phyloP scores from a whole-genome alignment of 2,888 invertebrate species.

The Euphydryas editha region DNA sequence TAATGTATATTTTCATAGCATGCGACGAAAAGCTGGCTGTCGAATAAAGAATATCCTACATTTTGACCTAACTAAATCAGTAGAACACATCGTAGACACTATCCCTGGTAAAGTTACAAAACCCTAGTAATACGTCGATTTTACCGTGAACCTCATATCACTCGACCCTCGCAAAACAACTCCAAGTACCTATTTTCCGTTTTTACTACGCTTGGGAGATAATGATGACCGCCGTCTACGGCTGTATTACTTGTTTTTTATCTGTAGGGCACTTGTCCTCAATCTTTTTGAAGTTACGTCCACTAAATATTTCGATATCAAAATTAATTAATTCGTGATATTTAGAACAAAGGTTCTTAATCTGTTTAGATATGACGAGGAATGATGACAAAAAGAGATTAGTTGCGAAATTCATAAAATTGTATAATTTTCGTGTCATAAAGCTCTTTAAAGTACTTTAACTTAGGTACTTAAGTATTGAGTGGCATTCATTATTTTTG shows the following conservation, averaged over 20 bases:
- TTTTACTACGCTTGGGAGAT: constrained; percentile 7
- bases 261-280: neutral
- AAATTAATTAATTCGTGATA: neutral
- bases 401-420: no score
- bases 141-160: constrained; percentile 14
- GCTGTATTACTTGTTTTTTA: constrained; percentile 8
- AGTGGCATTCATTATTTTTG: no score
- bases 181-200: neutral
- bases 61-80: neutral
- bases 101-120: neutral
- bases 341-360: no score
- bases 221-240: constrained; percentile 3
- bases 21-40: neutral
- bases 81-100: constrained; percentile 3
- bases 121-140: constrained; percentile 8
- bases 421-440: no score
- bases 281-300: neutral
- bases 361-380: no score
- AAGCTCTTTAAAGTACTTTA: no score
- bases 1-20: no score
- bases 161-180: constrained; percentile 5
- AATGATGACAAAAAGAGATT: no score
- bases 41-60: neutral
- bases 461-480: no score
- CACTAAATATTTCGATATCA: neutral